phyloP scores from a whole-genome alignment of 2,797 vertebrate genomes.

The Chelon auratus region DNA sequence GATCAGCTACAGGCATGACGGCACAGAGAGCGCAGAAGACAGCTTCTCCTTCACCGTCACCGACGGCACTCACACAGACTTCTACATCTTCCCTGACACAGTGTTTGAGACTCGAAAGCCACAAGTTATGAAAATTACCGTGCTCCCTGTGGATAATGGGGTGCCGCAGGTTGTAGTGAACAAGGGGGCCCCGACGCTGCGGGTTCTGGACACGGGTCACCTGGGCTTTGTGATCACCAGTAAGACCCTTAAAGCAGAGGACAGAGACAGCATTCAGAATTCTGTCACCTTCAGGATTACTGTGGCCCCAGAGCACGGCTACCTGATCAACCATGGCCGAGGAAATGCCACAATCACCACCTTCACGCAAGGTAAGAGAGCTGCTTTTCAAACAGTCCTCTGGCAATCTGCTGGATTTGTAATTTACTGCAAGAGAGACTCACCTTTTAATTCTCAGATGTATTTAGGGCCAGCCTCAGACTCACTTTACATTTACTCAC shows the following conservation, averaged over 20 bases:
- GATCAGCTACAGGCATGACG: slow-evolving; percentile 95
- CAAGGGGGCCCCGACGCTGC: slow-evolving; percentile 91
- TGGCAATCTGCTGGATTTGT: slow-evolving; percentile 38
- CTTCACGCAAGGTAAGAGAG: slow-evolving; percentile 93
- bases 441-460: slow-evolving; percentile 24
- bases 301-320: slow-evolving; percentile 87
- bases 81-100: slow-evolving; percentile 95
- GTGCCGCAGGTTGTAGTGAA: slow-evolving; percentile 92
- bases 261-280: slow-evolving; percentile 88
- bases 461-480: slow-evolving; percentile 32
- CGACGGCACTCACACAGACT: slow-evolving; percentile 94
- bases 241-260: slow-evolving; percentile 92
- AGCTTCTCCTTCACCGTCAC: slow-evolving; percentile 96
- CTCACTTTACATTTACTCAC: slow-evolving; percentile 45
- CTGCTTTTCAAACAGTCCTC: slow-evolving; percentile 21
- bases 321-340: slow-evolving; percentile 91
- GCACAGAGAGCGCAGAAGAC: slow-evolving; percentile 90
- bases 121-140: slow-evolving; percentile 91
- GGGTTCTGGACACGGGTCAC: slow-evolving; percentile 87
- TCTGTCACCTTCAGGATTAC: slow-evolving; percentile 90
- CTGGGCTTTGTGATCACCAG: slow-evolving; percentile 93
- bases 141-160: slow-evolving; percentile 91
- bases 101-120: slow-evolving; percentile 91
- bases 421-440: slow-evolving; percentile 20
- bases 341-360: slow-evolving; percentile 92